phyloP scores from a whole-genome alignment of 2,888 invertebrate species.

The Metellina segmentata region DNA sequence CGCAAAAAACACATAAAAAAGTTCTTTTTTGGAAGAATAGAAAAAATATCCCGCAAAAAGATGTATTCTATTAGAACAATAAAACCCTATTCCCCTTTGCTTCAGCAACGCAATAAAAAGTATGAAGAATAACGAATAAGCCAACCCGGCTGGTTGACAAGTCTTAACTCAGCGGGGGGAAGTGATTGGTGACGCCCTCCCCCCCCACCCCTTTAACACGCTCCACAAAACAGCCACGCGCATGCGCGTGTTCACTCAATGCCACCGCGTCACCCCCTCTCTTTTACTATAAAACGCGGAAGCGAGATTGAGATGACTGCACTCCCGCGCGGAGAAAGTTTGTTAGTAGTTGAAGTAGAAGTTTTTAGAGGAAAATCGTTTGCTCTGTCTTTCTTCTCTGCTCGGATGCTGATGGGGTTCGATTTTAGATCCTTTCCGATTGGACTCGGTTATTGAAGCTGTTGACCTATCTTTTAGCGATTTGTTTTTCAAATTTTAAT shows the following conservation, averaged over 20 bases:
- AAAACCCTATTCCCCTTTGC: conserved; percentile 35
- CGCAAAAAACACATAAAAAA: neutral
- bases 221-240: conserved; percentile 40
- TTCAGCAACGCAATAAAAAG: conserved; percentile 11
- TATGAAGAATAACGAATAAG: conserved; percentile 21
- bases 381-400: neutral
- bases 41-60: conserved; percentile 15
- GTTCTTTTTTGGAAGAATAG: neutral
- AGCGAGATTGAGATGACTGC: neutral
- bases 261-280: conserved; percentile 16
- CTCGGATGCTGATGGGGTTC: neutral
- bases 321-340: conserved; percentile 46
- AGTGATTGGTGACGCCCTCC: neutral
- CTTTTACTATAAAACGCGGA: conserved; percentile 63
- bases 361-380: neutral
- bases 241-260: conserved; percentile 52
- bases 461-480: neutral
- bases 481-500: no score
- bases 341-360: conserved; percentile 2
- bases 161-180: conserved; percentile 15
- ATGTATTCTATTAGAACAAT: conserved; percentile 45
- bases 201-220: conserved; percentile 3
- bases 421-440: neutral
- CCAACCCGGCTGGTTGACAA: conserved; percentile 53
- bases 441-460: neutral